Evolutionary conservation across 2,888 invertebrate species (phyloP).

Genomic region (Scaptomyza parva): DNA sequence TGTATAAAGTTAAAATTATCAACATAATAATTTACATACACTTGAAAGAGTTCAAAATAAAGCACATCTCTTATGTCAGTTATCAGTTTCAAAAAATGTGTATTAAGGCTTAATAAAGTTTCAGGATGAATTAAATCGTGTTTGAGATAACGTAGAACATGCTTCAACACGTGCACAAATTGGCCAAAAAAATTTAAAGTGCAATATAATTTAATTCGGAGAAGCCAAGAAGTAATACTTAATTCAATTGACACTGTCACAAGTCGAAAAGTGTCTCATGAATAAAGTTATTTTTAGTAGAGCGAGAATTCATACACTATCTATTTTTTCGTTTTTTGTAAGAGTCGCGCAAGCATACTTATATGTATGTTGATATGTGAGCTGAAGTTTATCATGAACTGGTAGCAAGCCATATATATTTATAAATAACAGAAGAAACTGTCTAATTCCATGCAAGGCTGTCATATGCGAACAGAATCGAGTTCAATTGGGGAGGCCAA

Average conservation of each 20-base stretch:
- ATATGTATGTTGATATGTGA: background rate
- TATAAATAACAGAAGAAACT: constrained; percentile 17
- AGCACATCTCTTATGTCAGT: no score
- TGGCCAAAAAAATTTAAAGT: background rate
- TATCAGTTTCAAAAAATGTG: no score
- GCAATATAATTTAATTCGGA: background rate
- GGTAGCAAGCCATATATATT: constrained; percentile 20
- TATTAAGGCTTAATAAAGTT: no score
- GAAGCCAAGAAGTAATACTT: background rate
- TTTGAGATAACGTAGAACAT: background rate
- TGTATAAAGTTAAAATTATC: no score
- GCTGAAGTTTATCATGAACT: constrained; percentile 10
- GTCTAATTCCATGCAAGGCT: constrained; percentile 37
- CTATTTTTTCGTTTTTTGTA: background rate
- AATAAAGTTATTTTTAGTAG: background rate
- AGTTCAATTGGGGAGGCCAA: constrained; percentile 53
- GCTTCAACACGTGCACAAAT: background rate
- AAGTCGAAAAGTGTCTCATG: background rate
- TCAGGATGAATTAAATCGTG: no score
- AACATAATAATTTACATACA: no score
- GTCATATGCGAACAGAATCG: constrained; percentile 31
- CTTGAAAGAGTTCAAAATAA: no score
- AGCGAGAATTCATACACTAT: constrained; percentile 6
- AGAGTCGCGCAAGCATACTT: background rate
- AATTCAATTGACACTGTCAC: background rate